A percentile compares a stretch with the other conserved stretches of the same genome.
Conservation (phyloP, 2,888 invertebrate species). For the Nemotelus nigrinus region DNA sequence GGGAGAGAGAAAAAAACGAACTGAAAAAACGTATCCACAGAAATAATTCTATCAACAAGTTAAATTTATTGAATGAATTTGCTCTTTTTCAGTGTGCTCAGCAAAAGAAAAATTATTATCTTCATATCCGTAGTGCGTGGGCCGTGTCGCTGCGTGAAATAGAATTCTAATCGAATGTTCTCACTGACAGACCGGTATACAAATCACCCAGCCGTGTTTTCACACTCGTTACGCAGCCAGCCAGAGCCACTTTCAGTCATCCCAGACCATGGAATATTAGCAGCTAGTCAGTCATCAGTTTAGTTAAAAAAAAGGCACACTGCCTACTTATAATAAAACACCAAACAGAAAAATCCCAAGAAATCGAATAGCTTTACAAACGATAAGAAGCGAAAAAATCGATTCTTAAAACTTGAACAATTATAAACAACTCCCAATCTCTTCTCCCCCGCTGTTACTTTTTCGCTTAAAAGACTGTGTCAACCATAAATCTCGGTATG, state of each 20-base stretch:
- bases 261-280: too few species aligned
- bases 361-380: too few species aligned
- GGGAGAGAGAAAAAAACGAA: too few species aligned
- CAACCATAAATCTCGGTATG: conserved; percentile 1
- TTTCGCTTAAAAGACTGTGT: not conserved
- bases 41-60: conserved; percentile 31
- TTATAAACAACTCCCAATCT: not conserved
- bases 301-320: too few species aligned
- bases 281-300: too few species aligned
- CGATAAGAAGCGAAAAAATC: too few species aligned
- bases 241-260: too few species aligned
- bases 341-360: too few species aligned
- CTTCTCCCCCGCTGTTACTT: not conserved
- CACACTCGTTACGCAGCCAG: too few species aligned
- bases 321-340: too few species aligned
- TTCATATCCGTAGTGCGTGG: conserved; percentile 10
- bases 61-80: conserved; percentile 19
- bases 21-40: too few species aligned
- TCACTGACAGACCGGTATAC: not conserved
- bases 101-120: conserved; percentile 11
- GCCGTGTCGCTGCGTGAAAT: not conserved
- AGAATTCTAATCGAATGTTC: not conserved
- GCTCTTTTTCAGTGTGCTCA: not conserved
- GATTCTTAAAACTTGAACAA: not conserved
- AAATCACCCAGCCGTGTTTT: not conserved